phyloP scores from a whole-genome alignment of 2,797 vertebrate genomes.

The Triplophysa yarkandensis region DNA sequence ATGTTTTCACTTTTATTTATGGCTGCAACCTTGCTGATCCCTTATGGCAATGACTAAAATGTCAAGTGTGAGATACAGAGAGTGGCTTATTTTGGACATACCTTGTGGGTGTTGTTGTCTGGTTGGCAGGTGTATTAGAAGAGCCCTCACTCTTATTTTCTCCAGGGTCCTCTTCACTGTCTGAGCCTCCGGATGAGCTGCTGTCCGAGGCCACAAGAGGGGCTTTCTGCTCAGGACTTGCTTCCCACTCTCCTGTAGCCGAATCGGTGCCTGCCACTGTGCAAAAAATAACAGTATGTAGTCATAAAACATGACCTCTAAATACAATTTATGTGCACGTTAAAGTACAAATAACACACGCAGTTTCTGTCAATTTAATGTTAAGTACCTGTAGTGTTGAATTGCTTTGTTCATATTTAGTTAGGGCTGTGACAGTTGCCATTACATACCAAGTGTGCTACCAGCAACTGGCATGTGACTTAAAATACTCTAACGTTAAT shows the following conservation, averaged over 20 bases:
- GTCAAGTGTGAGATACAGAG: not conserved
- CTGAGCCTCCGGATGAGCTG: conserved; percentile 84
- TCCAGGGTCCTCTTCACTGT: conserved; percentile 79
- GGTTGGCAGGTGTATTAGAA: conserved; percentile 60
- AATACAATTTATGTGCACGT: too few relatives aligned
- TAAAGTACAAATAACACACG: too few relatives aligned
- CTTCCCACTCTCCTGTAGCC: conserved; percentile 73
- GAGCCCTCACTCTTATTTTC: conserved; percentile 63
- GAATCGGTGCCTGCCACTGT: conserved; percentile 62
- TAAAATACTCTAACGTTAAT: too few relatives aligned
- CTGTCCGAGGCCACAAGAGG: conserved; percentile 82
- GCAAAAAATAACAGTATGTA: not conserved
- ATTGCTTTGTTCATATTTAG: too few relatives aligned
- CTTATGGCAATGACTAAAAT: not conserved
- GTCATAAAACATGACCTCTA: not conserved
- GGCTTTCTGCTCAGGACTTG: conserved; percentile 72
- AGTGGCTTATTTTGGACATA: conserved; percentile 33
- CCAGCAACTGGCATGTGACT: too few relatives aligned
- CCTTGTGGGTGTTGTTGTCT: conserved; percentile 72
- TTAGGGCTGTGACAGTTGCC: too few relatives aligned
- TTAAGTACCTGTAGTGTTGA: too few relatives aligned
- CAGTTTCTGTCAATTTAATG: too few relatives aligned
- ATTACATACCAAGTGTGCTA: too few relatives aligned
- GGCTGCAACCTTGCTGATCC: too few relatives aligned
- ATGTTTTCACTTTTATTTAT: too few relatives aligned